These are phyloP conservation scores for Cygnus olor DNA, from an alignment of 2,797 vertebrate species.

Conservation along the genomic window DNA sequence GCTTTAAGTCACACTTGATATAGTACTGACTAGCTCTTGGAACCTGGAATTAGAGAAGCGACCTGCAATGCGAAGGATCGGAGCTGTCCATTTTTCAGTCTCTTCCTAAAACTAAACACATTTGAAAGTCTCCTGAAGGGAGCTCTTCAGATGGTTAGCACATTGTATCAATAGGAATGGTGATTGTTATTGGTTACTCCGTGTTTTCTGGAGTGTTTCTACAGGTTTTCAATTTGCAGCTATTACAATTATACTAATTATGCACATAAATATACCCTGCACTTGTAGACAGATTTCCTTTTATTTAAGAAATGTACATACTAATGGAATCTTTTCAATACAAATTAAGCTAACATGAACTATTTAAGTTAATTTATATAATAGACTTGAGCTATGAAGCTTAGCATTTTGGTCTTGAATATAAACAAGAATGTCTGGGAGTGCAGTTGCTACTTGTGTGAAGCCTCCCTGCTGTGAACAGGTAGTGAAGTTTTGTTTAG, in stretches of 20 bases:
- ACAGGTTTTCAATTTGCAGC: conserved; percentile 34
- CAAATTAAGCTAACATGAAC: conserved; percentile 33
- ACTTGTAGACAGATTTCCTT: conserved; percentile 15
- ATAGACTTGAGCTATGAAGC: conserved; percentile 22
- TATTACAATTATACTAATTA: conserved; percentile 48
- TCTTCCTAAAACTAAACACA: neutral
- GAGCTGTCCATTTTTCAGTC: neutral
- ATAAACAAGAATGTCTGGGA: conserved; percentile 5
- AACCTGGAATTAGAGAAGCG: neutral
- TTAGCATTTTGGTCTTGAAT: conserved; percentile 19
- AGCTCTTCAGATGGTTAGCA: neutral
- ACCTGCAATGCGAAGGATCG: neutral
- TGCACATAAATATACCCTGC: conserved; percentile 7
- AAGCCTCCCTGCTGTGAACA: neutral
- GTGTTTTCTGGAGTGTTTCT: neutral
- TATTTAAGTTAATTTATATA: conserved; percentile 36
- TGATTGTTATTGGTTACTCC: conserved; percentile 5
- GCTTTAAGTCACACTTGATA: neutral
- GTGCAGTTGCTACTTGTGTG: neutral
- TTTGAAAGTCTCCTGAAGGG: neutral
- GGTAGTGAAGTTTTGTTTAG: neutral
- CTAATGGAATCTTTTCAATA: conserved; percentile 32
- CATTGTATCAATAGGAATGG: neutral
- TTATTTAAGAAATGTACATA: conserved; percentile 33
- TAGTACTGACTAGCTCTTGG: neutral